Evolutionary conservation across 2,888 invertebrate species (phyloP).

Genomic region (Volucella inanis): DNA sequence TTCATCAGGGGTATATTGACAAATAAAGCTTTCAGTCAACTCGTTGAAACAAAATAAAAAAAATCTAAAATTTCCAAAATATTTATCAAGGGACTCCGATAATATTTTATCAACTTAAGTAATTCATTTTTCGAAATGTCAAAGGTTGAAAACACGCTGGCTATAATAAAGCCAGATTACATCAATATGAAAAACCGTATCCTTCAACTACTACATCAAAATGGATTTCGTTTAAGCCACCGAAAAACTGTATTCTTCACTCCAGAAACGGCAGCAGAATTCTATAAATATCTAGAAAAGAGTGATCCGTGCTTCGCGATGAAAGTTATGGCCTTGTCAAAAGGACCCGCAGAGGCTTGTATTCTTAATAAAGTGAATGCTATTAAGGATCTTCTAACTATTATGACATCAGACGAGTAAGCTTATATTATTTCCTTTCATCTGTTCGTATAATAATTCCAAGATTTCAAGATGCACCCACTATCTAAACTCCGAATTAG

Average conservation of each 20-base stretch:
- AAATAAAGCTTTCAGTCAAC: too few relatives aligned
- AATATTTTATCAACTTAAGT: too few relatives aligned
- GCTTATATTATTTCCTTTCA: not conserved
- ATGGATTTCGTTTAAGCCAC: constrained; percentile 50
- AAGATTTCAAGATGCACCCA: constrained; percentile 13
- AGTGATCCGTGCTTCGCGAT: constrained; percentile 34
- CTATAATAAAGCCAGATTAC: constrained; percentile 44
- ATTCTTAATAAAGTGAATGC: constrained; percentile 49
- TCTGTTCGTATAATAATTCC: not conserved
- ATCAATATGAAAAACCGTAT: not conserved
- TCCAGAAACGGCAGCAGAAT: constrained; percentile 61
- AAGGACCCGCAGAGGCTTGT: constrained; percentile 44
- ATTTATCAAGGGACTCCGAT: too few relatives aligned
- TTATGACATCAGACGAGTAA: constrained; percentile 18
- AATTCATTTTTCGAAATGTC: too few relatives aligned
- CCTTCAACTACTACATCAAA: constrained; percentile 13
- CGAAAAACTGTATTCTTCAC: constrained; percentile 31
- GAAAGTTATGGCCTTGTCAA: constrained; percentile 53
- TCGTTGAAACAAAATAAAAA: too few relatives aligned
- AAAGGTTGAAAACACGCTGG: constrained; percentile 38
- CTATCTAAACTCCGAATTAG: constrained; percentile 5
- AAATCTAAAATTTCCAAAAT: too few relatives aligned
- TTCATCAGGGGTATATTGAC: too few relatives aligned
- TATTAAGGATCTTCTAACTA: constrained; percentile 16
- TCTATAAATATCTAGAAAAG: constrained; percentile 53